Evolutionary conservation across 2,797 vertebrate genomes (phyloP), one percentile per base, ranked within the genome.

Genomic region (Argyrosomus regius): DNA sequence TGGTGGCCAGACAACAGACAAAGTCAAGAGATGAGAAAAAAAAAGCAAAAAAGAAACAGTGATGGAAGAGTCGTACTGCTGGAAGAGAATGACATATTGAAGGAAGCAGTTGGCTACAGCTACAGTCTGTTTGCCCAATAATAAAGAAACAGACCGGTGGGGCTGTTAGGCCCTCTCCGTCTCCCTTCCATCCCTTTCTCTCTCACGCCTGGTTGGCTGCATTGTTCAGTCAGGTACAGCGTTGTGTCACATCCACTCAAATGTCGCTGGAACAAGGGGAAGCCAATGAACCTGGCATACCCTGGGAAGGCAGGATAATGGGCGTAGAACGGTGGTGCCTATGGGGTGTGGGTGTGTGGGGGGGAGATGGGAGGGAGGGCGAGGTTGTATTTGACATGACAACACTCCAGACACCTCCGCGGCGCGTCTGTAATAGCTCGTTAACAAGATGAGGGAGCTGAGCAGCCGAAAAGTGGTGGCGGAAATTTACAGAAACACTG

Each of bases 381-480:
- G 43, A 22, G 10, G n/a, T 24, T 18, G 64, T 13, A 72, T 73
- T 61, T 3, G n/a, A 54, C 10, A 54, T 72, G 64, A 81, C 85
- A 71, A 73, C 78, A 58, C 78, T 75, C 75, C 78, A 77, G 80
- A 87, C 87, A 22, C 85, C 79, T 68, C 75, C 0, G 63, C 11
- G n/a, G 31, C 13, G 20, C 3, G 24, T 73, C 80, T 50, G 56
- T 79, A 84, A 85, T 79, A 66, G 80, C 81, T 90, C 49, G 69
- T 87, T 91, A 92, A 90, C 84, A 68, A 86, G 82, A 67, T 24
- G 31, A 70, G 70, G 78, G 83, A 78, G 74, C 45, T 0, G 58
- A 22, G 69, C 31, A 26, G 71, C 50, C 70, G 54, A 41, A 73
- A 86, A 76, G 62, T 6, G 5, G 50, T 12, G 45, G 52, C 39